Percentiles rank a stretch among this genome's conserved stretches.
Conservation (phyloP, 2,113 vertebrate species). For the Arothron firmamentum region DNA sequence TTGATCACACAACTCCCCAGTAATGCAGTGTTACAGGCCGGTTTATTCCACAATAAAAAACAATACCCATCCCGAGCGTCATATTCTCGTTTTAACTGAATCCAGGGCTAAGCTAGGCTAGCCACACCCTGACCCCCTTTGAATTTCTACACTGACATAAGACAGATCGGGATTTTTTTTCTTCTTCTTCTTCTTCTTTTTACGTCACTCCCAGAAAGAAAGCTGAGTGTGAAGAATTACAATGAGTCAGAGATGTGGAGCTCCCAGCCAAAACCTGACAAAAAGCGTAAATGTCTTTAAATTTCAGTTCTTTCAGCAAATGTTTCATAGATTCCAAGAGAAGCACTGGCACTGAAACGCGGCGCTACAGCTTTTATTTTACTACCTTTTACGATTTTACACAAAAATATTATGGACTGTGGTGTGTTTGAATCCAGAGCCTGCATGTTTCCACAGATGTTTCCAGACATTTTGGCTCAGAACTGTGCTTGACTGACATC, state of each 20-base stretch:
- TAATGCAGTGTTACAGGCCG: no score
- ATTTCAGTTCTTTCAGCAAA: not conserved
- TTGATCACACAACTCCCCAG: no score
- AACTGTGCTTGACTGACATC: not conserved
- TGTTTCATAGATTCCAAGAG: not conserved
- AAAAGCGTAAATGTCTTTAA: no score
- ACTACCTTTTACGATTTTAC: not conserved
- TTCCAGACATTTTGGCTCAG: not conserved
- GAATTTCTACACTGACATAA: not conserved
- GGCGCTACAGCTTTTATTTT: no score
- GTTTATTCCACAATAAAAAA: no score
- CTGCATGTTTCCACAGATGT: not conserved
- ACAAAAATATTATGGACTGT: not conserved
- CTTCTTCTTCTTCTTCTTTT: not conserved
- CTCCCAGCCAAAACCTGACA: no score
- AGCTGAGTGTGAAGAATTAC: not conserved
- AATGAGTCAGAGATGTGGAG: not conserved
- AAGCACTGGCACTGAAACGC: not conserved
- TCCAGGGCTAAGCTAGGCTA: not conserved
- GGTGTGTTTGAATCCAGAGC: not conserved
- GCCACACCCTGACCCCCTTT: not conserved
- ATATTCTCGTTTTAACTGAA: not conserved
- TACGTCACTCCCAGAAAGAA: not conserved
- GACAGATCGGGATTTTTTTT: no score
- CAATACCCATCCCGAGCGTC: no score